Conservation (phyloP, 2,888 invertebrate genomes). For the Gymnocheta viridis region DNA sequence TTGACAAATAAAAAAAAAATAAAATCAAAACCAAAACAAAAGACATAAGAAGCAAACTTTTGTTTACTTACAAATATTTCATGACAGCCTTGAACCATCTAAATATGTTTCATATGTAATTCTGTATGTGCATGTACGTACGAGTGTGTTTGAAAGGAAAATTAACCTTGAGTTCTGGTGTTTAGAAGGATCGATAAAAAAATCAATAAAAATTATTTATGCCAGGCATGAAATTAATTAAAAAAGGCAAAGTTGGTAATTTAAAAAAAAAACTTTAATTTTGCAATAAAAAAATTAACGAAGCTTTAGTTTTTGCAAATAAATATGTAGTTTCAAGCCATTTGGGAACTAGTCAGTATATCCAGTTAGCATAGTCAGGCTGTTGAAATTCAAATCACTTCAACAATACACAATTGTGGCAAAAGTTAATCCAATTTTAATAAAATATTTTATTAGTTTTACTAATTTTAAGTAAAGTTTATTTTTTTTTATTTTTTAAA, state of each 20-base stretch:
- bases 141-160: neutral
- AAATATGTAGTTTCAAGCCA: neutral
- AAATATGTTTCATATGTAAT: neutral
- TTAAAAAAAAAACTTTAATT: neutral
- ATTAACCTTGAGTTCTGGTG: constrained; percentile 24
- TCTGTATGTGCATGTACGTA: neutral
- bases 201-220: neutral
- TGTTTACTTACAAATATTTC: neutral
- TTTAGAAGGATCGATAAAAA: constrained; percentile 27
- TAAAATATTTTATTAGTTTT: too few species aligned
- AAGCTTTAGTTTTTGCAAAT: neutral
- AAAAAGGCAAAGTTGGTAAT: neutral
- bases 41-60: constrained; percentile 38
- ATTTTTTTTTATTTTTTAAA: too few species aligned
- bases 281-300: neutral
- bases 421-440: too few species aligned
- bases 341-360: too few species aligned
- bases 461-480: too few species aligned
- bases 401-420: too few species aligned
- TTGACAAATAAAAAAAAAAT: neutral
- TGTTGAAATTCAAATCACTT: too few species aligned
- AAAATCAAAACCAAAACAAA: neutral
- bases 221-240: neutral
- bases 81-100: constrained; percentile 30
- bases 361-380: too few species aligned